Base-by-base conservation (phyloP, 1,140 invertebrate genomes). In the Zaprionus camerounensis region DNA sequence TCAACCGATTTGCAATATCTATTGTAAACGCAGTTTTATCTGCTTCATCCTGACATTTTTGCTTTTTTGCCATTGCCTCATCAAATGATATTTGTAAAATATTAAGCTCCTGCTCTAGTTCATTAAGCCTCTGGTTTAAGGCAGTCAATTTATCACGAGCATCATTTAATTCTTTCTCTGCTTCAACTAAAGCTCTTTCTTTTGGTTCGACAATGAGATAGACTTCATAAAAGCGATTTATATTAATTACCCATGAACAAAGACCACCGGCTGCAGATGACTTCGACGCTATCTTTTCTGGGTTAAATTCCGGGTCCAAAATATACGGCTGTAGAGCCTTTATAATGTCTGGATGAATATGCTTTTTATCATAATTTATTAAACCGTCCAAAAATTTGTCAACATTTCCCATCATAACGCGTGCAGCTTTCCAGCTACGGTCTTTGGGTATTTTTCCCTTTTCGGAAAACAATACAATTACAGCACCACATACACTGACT, bases 231-330 rank as follows among this genome's bases (percentile, higher is more conserved):
- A 98, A 99, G 53, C 95, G 96, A 82, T 97, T 94, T 76, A 99
- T 98, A 92, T 99, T 99, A 64, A 98, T 96, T 0, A 98, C 98
- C 98, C 98, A 99, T 12, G 97, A 96, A 90, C 98, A 99, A 0
- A 99, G 93, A 63, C 97, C 98, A 62, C 97, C 97, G 22, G 98
- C 98, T 41, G 98, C 98, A 11, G 78, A 75, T 1, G 98, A 99
- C 93, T 99, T 99, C 0, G 95, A 94, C 69, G 95, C 93, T 76
- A 99, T 97, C 62, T 97, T 95, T 22, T 98, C 97, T 0, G 97
- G 96, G 71, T 96, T 95, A 91, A 99, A 99, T 71, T 98, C 97
- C 51, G 95, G 94, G 82, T 95, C 94, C 4, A 82, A 92, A 56
- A 94, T 91, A 68, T 95, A 95, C n/a, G 94, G 94, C 71, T 94